phyloP scores from a whole-genome alignment of 2,888 invertebrate genomes.

The Amaurobius ferox region DNA sequence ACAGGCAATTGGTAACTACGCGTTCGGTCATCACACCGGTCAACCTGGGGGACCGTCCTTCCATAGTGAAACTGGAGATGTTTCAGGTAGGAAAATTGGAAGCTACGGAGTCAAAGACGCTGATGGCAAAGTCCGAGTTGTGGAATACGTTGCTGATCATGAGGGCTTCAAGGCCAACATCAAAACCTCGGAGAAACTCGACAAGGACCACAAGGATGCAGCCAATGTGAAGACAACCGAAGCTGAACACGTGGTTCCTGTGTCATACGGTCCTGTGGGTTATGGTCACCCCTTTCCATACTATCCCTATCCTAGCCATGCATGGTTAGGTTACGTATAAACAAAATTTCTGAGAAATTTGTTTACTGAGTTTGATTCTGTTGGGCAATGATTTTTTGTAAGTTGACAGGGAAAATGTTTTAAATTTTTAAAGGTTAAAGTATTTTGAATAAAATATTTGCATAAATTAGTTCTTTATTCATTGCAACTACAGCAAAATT shows the following conservation, averaged over 20 bases:
- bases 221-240: conserved; percentile 49
- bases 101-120: conserved; percentile 71
- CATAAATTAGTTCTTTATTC: no score
- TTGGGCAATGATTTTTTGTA: no score
- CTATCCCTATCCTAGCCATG: conserved; percentile 4
- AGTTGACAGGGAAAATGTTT: no score
- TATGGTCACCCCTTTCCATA: conserved; percentile 21
- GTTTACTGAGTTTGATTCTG: no score
- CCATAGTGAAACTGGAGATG: conserved; percentile 71
- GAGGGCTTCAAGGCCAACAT: conserved; percentile 73
- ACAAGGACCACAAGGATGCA: conserved; percentile 63
- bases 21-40: conserved; percentile 69
- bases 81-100: conserved; percentile 68
- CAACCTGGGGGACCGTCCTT: conserved; percentile 67
- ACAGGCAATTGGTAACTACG: conserved; percentile 73
- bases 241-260: not conserved
- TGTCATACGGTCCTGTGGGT: not conserved
- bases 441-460: no score
- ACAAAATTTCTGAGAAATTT: no score
- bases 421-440: no score
- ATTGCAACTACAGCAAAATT: no score
- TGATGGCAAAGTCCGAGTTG: conserved; percentile 71
- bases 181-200: conserved; percentile 69
- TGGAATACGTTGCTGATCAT: conserved; percentile 72
- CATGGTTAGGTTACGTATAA: no score